Evolutionary conservation across 1,140 invertebrate species (phyloP).

Genomic region (Phenacoccus solenopsis): DNA sequence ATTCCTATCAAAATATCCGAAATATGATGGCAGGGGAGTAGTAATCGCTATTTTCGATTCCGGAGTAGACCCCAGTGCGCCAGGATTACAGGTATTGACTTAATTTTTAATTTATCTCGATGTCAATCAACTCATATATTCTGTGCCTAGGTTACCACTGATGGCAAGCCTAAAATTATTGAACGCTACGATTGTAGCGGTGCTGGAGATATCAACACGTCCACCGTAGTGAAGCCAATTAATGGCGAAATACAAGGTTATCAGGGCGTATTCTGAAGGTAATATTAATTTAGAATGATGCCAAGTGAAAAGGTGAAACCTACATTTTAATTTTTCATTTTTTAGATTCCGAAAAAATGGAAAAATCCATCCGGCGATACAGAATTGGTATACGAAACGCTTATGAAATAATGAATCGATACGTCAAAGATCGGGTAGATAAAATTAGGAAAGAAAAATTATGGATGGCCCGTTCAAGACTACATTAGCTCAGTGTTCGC

Average conservation of each 20-base stretch:
- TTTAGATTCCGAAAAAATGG: slow-evolving; percentile 69
- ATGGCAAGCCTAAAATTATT: slow-evolving; percentile 84
- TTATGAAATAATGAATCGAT: slow-evolving; percentile 74
- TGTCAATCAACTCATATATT: slow-evolving; percentile 25
- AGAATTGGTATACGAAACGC: slow-evolving; percentile 75
- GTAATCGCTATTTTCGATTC: slow-evolving; percentile 94
- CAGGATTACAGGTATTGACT: slow-evolving; percentile 72
- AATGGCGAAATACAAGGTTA: slow-evolving; percentile 71
- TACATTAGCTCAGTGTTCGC: slow-evolving; percentile 50
- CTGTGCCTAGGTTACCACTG: slow-evolving; percentile 64
- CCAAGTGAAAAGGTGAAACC: too few species aligned
- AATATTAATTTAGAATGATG: too few species aligned
- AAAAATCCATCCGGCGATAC: slow-evolving; percentile 69
- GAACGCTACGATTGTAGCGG: slow-evolving; percentile 92
- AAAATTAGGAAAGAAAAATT: slow-evolving; percentile 67
- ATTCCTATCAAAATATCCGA: slow-evolving; percentile 82
- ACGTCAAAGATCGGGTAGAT: slow-evolving; percentile 68
- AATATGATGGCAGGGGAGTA: slow-evolving; percentile 82
- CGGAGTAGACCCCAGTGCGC: slow-evolving; percentile 89
- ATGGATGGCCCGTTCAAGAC: slow-evolving; percentile 73
- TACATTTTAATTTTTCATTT: too few species aligned
- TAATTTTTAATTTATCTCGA: not conserved
- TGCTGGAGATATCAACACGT: slow-evolving; percentile 86
- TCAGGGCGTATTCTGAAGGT: slow-evolving; percentile 81
- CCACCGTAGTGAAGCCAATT: slow-evolving; percentile 56